Evolutionary conservation across 2,888 invertebrate genomes (phyloP), one percentile per base, ranked within the genome.

Genomic region (Parochlus steinenii): DNA sequence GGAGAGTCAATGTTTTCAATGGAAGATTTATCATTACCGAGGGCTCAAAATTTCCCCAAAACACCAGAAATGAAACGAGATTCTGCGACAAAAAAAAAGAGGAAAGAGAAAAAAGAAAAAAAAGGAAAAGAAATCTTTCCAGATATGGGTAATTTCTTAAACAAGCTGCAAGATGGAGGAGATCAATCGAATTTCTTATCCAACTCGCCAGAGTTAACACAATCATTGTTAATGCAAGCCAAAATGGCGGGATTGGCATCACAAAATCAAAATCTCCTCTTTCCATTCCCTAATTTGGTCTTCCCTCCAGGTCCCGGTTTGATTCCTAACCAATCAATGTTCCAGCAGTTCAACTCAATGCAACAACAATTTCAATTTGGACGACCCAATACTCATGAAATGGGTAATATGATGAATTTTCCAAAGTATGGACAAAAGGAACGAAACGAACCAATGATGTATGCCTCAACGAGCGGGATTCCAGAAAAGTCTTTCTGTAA

Each of bases 61-160:
- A 69, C 68, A 10, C 67, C 69, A 1, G 69, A 69, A 48, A 53
- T 67, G 32, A 58, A 36, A 24, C 49, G 63, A 63, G 47, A 64
- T 61, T 46, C 63, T 66, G 49, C 61, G 56, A 36, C 23, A 18
- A 69, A 67, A 54, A 60, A 61, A 45, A 68, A 69, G 46, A 71
- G 71, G 45, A 72, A 71, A 47, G 61, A 56, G 47, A 65, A 65
- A 55, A 62, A 63, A 42, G 64, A 63, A 39, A 64, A 63, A 47
- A 64, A 63, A 47, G 61, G 62, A 47, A 64, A 64, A 50, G 31
- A 41, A 5, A 46, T 47, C 17, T 45, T 44, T 40, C 48, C 58
- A 14, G 59, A 61, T 34, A 63, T 63, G 51, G 47, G 62, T 41
- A 59, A 61, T 45, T 16, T 14, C 15, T 15, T 24, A 15, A 24